Evolutionary conservation across 2,113 vertebrate genomes (phyloP).

Genomic region (Hydrochoerus hydrochaeris): DNA sequence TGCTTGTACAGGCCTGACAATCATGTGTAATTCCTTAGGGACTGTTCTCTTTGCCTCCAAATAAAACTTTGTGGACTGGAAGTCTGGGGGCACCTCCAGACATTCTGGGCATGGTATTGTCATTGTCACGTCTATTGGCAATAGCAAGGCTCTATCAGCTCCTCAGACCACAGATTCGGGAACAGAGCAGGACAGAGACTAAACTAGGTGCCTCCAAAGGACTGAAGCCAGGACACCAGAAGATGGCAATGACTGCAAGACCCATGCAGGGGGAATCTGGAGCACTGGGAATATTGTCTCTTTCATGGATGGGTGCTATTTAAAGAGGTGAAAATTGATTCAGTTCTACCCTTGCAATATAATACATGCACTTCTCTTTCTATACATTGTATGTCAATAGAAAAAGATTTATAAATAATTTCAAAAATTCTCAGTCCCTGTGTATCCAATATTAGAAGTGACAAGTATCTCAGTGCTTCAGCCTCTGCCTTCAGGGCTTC

Average conservation of each 20-base stretch:
- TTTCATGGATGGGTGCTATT: not conserved
- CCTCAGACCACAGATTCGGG: not conserved
- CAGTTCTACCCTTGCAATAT: not conserved
- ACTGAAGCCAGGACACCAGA: not conserved
- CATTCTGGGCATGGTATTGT: not conserved
- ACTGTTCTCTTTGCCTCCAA: not conserved
- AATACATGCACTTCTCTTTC: not conserved
- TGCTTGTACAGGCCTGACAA: not conserved
- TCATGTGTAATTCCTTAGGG: not conserved
- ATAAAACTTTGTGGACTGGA: not conserved
- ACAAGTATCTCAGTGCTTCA: not conserved
- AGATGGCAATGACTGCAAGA: not conserved
- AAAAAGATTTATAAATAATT: not conserved
- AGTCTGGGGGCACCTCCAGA: not conserved
- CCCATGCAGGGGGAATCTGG: not conserved
- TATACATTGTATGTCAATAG: not conserved
- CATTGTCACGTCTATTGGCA: not conserved
- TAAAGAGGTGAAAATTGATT: conserved; percentile 17
- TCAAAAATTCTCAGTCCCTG: not conserved
- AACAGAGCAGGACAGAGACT: not conserved
- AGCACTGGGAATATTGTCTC: not conserved
- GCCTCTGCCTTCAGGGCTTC: not conserved
- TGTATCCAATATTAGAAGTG: not conserved
- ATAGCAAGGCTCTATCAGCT: not conserved
- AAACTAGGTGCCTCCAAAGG: not conserved